Evolutionary conservation across 2,888 invertebrate species (phyloP), one percentile per base, ranked within the genome.

Genomic region (Trissolcus japonicus): DNA sequence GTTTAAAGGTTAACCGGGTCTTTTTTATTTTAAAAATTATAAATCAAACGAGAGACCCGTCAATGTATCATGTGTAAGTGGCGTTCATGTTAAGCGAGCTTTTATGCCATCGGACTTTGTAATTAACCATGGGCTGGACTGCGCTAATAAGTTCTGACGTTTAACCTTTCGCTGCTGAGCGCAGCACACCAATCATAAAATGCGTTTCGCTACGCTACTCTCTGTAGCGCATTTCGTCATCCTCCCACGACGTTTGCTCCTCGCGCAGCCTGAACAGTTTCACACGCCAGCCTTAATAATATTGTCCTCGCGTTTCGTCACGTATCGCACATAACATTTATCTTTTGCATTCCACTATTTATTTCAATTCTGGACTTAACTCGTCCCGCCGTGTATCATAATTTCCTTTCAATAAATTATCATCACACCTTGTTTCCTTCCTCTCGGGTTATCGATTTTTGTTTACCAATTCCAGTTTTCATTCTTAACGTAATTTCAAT

Each of bases 111-210:
- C 51, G 2, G 55, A 73, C 16, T 51, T 56, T 59, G 55, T 56
- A 50, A 29, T 50, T 11, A 61, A 17, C 66, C 21, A n/a, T 56
- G 29, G 35, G 29, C 6, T 7, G 25, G 25, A 54, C 62, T 25
- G 62, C 9, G 57, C 54, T 75, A 68, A 75, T 68, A 68, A 74
- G 66, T 61, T 40, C 9, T 74, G 67, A 74, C 67, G 67, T 74
- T 74, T 74, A 74, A 74, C 74, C 74, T 74, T 74, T 74, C 62
- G 62, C 74, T 19, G 46, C 16, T 53, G 56, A 62, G 62, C 51
- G 53, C 57, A 62, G 67, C 29, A 74, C 67, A 74, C 62, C 74
- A 74, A 74, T 74, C 74, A 54, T 7, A 35, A 54, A 74, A 56
- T 11, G 61, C 66, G 50, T 73, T 46, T 48, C 59, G 60, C 56